These are phyloP conservation scores for Scleropages formosus DNA, from an alignment of 2,797 vertebrate species.

Conservation along the genomic window DNA sequence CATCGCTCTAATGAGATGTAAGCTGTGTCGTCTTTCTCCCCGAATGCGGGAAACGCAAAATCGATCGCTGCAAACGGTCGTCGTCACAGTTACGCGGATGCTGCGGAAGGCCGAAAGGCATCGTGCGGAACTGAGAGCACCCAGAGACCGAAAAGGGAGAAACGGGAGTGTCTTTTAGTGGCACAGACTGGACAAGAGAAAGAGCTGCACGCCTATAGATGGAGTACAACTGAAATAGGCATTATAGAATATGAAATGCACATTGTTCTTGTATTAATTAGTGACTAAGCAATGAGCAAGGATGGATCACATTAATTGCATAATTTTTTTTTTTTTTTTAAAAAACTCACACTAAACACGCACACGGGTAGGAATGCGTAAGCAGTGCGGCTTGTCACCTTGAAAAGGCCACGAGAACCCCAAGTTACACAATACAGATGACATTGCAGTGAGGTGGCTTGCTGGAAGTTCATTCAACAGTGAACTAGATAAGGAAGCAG, in stretches of 20 bases:
- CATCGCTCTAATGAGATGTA: too few relatives aligned
- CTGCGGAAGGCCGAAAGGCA: neutral
- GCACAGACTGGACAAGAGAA: neutral
- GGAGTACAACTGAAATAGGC: neutral
- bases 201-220: neutral
- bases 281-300: too few relatives aligned
- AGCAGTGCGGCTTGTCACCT: conserved; percentile 2
- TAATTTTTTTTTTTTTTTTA: too few relatives aligned
- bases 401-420: conserved; percentile 47
- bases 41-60: neutral
- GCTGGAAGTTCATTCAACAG: conserved; percentile 51
- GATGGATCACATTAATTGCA: too few relatives aligned
- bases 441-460: conserved; percentile 54
- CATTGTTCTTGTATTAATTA: too few relatives aligned
- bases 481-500: conserved; percentile 46
- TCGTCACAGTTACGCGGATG: neutral
- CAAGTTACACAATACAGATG: conserved; percentile 59
- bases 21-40: neutral
- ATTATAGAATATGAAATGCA: neutral
- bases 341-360: neutral
- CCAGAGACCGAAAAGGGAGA: neutral
- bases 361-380: neutral
- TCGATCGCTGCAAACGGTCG: neutral
- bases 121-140: neutral
- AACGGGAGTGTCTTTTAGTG: neutral